These are phyloP conservation scores for Tapirus terrestris DNA, from an alignment of 2,113 vertebrate genomes.

Conservation along the genomic window DNA sequence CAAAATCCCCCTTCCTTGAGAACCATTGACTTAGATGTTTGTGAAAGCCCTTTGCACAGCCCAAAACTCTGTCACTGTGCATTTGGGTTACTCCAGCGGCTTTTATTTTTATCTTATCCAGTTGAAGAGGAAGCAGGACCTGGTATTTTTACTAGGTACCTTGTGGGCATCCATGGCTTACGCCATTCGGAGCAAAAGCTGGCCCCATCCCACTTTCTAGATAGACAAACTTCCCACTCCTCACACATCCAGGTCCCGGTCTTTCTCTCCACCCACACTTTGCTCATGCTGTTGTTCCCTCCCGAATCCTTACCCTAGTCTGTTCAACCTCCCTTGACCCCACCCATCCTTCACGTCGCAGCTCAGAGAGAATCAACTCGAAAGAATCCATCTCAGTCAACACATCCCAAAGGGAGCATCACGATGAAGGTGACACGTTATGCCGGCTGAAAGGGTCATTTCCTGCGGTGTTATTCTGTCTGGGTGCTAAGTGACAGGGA, in stretches of 20 bases:
- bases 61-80: accelerated
- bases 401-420: accelerated
- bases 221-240: accelerated
- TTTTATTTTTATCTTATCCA: background rate
- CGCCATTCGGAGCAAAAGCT: accelerated
- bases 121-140: background rate
- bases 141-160: background rate
- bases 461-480: background rate
- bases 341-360: accelerated
- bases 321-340: accelerated
- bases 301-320: background rate
- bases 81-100: accelerated
- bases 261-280: background rate
- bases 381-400: background rate
- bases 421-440: accelerated
- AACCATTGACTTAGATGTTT: background rate
- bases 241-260: accelerated
- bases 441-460: background rate
- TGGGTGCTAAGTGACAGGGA: background rate
- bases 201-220: background rate
- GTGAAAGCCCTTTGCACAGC: accelerated
- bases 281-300: accelerated
- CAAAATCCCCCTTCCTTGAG: no score
- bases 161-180: accelerated
- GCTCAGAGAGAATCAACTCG: background rate